Evolutionary conservation across 2,888 invertebrate species (phyloP), one percentile per base, ranked within the genome.

Genomic region (Calameuta idolon): DNA sequence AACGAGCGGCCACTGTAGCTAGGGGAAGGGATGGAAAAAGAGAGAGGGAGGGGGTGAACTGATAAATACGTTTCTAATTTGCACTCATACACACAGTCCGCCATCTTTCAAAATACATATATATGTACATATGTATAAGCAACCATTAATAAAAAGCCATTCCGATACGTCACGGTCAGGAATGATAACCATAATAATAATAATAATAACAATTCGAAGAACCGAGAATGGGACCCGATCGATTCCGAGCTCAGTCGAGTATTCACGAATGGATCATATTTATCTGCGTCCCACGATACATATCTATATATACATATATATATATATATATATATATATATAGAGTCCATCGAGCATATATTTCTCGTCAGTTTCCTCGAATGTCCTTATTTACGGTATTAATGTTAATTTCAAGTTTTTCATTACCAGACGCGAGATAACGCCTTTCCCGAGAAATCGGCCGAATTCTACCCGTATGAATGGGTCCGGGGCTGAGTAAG

Each of bases 401-500:
- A 55, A 55, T 55, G 55, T 55, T 55, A 55, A 55, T 55, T 55
- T 55, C 55, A 55, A 55, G 55, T 55, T 23, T 23, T 55, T 55
- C 55, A 55, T 55, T 55, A 9, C 23, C 23, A 5, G 5, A 0
- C 15, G n/a, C 55, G 55, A 2, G 55, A 55, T 55, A 55, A 55
- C 55, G 55, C 23, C 15, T 55, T 55, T 23, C 1, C 55, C 55
- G 55, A 23, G 55, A 40, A 33, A 33, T 55, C 55, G 55, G 23
- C 55, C 55, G 55, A 55, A 5, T 55, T 3, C 55, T 55, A 55
- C 23, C 55, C 55, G 55, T 15, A 55, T 77, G 12, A 80, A 80
- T 82, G 73, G 73, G n/a, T n/a, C 40, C 73, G 76, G 30, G 86
- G 85, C 88, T 88, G 87, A 86, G 86, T 88, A 88, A 87, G 88